Conservation (phyloP, 1,140 invertebrate species). For the Glossosoma conforme region DNA sequence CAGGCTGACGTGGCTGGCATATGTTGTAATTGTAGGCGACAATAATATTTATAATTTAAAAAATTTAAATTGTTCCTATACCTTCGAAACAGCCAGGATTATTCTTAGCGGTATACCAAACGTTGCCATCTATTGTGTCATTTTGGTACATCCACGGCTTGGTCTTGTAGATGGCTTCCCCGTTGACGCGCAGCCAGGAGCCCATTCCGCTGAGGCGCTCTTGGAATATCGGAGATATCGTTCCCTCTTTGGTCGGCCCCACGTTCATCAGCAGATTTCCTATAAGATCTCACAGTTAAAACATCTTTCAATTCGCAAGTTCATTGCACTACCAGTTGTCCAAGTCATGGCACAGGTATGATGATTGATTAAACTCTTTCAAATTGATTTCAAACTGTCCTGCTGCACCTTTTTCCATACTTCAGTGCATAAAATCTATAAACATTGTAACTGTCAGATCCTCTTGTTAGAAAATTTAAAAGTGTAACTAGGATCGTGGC, state of each 20-base stretch:
- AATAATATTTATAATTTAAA: no score
- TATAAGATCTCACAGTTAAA: slow-evolving; percentile 21
- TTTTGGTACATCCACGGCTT: slow-evolving; percentile 78
- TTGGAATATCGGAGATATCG: slow-evolving; percentile 84
- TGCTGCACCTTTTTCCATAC: no score
- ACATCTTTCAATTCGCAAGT: background rate
- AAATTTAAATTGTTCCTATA: background rate
- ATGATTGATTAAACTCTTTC: no score
- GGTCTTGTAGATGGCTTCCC: slow-evolving; percentile 83
- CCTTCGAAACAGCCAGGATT: background rate
- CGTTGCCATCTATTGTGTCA: slow-evolving; percentile 64
- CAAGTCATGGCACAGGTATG: no score
- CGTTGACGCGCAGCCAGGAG: slow-evolving; percentile 77
- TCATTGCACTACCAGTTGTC: no score
- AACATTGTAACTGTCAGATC: no score
- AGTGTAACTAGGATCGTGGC: no score
- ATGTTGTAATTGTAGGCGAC: no score
- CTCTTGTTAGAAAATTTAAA: no score
- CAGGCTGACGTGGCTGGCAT: no score
- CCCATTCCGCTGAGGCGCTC: slow-evolving; percentile 73
- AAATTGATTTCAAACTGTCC: no score
- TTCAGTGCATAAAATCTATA: no score
- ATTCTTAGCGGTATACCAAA: slow-evolving; percentile 69
- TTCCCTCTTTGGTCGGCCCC: slow-evolving; percentile 86
- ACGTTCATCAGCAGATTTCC: slow-evolving; percentile 87